A percentile compares a stretch with the other conserved stretches of the same genome.
phyloP scores from a whole-genome alignment of 2,797 vertebrate species.

The Molossus molossus region DNA sequence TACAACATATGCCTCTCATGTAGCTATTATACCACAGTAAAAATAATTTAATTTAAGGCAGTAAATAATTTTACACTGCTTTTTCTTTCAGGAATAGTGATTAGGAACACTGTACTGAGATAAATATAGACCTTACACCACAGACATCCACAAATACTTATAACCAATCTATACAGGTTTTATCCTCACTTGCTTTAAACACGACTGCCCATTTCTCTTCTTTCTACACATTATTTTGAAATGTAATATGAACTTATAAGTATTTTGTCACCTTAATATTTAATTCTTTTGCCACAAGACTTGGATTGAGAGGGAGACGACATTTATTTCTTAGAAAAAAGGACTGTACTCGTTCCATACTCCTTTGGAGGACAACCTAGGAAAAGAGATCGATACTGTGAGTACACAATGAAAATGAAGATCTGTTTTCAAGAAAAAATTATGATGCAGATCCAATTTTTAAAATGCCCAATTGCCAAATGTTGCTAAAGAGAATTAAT shows the following conservation, averaged over 20 bases:
- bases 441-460: constrained; percentile 28
- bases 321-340: constrained; percentile 96
- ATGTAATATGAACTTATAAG: constrained; percentile 66
- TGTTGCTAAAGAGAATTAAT: background rate
- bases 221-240: constrained; percentile 63
- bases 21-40: background rate
- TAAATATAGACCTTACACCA: constrained; percentile 21
- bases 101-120: constrained; percentile 56
- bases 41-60: constrained; percentile 35
- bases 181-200: constrained; percentile 30
- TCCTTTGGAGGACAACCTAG: constrained; percentile 94
- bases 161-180: constrained; percentile 18
- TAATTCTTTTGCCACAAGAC: constrained; percentile 96
- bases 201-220: constrained; percentile 31
- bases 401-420: constrained; percentile 64
- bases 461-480: constrained; percentile 51
- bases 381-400: constrained; percentile 67
- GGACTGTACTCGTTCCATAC: constrained; percentile 96
- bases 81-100: constrained; percentile 29
- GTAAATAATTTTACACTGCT: constrained; percentile 5
- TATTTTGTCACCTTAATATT: constrained; percentile 94
- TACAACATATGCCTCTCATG: background rate
- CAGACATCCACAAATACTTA: constrained; percentile 1
- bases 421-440: constrained; percentile 57
- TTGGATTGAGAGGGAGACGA: constrained; percentile 96